These are phyloP conservation scores for Bombus superbus DNA, from an alignment of 1,140 invertebrate species.

Conservation along the genomic window DNA sequence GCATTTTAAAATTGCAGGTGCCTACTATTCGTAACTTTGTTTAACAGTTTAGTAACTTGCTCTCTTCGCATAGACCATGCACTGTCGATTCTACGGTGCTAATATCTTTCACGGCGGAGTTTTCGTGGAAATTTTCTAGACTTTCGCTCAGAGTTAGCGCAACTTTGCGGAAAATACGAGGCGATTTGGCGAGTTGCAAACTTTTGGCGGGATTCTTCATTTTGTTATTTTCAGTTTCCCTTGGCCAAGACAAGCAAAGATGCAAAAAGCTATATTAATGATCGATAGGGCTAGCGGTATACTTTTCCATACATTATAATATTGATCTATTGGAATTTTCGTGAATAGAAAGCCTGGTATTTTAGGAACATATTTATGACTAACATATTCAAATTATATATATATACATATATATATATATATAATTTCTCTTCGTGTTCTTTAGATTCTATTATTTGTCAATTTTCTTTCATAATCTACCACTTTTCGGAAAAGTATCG, in stretches of 20 bases:
- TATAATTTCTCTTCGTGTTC: no score
- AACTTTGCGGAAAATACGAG: conserved; percentile 42
- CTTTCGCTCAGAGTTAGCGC: conserved; percentile 51
- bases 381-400: neutral
- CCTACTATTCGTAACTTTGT: neutral
- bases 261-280: neutral
- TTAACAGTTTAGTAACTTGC: conserved; percentile 4
- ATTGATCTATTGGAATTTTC: neutral
- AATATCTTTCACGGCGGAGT: conserved; percentile 39
- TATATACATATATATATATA: no score
- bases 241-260: conserved; percentile 36
- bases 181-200: conserved; percentile 55
- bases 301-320: neutral
- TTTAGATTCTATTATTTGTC: neutral
- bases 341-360: neutral
- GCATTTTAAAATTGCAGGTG: neutral
- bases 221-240: conserved; percentile 24
- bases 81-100: conserved; percentile 33
- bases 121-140: conserved; percentile 57
- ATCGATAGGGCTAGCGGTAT: neutral
- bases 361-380: neutral
- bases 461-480: neutral
- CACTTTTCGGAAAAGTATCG: neutral
- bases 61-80: neutral
- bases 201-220: conserved; percentile 42